Evolutionary conservation across 2,113 vertebrate species (phyloP), one percentile per base, ranked within the genome.

Genomic region (Rhinolophus sinicus): DNA sequence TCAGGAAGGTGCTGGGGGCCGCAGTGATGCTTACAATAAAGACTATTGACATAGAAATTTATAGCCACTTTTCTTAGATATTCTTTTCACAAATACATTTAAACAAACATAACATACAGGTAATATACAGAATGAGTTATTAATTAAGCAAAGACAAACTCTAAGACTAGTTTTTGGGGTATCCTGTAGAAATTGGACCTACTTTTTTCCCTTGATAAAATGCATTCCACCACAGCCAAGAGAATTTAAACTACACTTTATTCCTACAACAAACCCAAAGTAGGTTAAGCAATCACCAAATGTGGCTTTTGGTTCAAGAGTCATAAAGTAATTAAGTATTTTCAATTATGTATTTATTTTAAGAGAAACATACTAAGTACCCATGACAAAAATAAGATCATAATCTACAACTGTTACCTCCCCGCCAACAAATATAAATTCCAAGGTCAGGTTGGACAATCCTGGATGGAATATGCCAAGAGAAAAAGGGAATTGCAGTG

Each of bases 131-230:
- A 56, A 60, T 62, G 21, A 75, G 52, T 80, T 81, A 87, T 81
- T 94, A 89, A 83, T 54, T 86, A 96, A 90, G 40, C 33, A 85
- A 94, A 93, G 58, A 19, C 1, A 97, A 96, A 82, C 52, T 93
- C 62, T 40, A 84, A 92, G 50, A 84, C 2, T 30, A 78, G 4
- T 47, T 75, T 93, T 77, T 11, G 15, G 19, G 6, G 8, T 73
- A 35, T 44, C 11, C 47, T 90, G 9, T 1, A 94, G 28, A 95
- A 93, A 89, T 5, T 76, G 11, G 24, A 62, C 35, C 22, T 11
- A 69, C 38, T 72, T 65, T 80, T 93, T 26, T 18, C 21, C 4
- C 38, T 76, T 77, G 56, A 92, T 75, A 87, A 85, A 93, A 90
- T 56, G 6, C 22, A 95, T 89, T 92, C 65, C 38, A 56, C 24